Evolutionary conservation across 2,113 vertebrate species (phyloP), one percentile per base, ranked within the genome.

Genomic region (Bucco capensis): DNA sequence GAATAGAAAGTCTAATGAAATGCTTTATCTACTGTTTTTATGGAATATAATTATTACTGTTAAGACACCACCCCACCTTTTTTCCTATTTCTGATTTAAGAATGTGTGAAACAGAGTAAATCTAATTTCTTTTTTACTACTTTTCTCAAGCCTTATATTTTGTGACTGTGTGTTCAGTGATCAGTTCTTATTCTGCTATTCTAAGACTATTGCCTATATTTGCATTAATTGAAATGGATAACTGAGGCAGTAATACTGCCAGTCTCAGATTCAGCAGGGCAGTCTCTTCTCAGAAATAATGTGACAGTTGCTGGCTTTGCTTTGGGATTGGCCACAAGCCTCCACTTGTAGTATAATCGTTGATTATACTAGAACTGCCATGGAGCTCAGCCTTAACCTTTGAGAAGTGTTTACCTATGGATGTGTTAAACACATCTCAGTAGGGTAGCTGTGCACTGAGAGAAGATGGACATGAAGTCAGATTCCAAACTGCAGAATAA

Each of bases 151-250:
- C 38, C 67, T 83, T 87, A 30, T 83, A 75, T 93, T 95, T 90
- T 81, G 46, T 87, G 69, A 65, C 91, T 95, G 73, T 86, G 58
- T 96, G 78, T 91, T 96, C 85, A 92, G 80, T 12, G 35, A 94
- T 94, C 91, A 88, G 77, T 82, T 94, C 92, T 94, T 66, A 51
- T 42, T 94, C 80, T 90, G 37, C 92, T 83, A 22, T 96, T 94
- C 90, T 85, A 79, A 93, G 94, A 94, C 82, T 69, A 40, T 47
- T 3, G 31, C 84, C 91, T 96, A 58, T 92, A 92, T 96, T 95
- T 97, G 85, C 96, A 94, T 96, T 95, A 83, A 90, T 90, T 89
- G 86, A 95, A 91, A 94, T 75, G 81, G 83, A 61, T 95, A 96
- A 96, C 93, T 94, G 91, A 97, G 87, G 83, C 60, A 92, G 72